A percentile compares a stretch with the other conserved stretches of the same genome.
These are phyloP conservation scores for Amblyteles armatorius DNA, from an alignment of 2,888 invertebrate species.

Conservation along the genomic window DNA sequence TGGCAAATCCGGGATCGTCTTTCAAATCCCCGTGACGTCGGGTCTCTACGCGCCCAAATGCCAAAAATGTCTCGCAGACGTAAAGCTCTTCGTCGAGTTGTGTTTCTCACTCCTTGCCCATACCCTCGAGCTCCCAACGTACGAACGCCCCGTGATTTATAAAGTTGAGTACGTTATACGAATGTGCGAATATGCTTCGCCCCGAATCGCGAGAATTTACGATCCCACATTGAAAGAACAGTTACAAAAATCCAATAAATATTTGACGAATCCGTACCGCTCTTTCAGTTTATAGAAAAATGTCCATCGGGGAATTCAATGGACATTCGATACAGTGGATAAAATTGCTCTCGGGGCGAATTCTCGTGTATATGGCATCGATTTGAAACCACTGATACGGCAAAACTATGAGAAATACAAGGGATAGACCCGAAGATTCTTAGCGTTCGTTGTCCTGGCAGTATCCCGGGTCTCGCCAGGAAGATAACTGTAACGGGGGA, in stretches of 20 bases:
- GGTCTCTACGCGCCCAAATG: constrained; percentile 64
- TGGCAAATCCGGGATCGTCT: constrained; percentile 74
- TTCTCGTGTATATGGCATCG: constrained; percentile 1
- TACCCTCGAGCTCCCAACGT: constrained; percentile 49
- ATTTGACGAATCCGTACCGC: neutral
- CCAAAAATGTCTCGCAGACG: constrained; percentile 69
- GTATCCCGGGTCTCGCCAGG: constrained; percentile 38
- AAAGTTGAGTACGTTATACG: constrained; percentile 64
- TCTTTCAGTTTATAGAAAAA: neutral
- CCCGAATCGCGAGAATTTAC: constrained; percentile 41
- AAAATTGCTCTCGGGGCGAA: neutral
- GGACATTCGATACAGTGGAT: neutral
- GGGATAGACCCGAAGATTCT: constrained; percentile 38
- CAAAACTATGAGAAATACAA: constrained; percentile 28
- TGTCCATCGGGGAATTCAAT: neutral
- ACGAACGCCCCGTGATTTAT: constrained; percentile 67
- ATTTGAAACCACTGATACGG: constrained; percentile 14
- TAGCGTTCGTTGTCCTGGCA: constrained; percentile 58
- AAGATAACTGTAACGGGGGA: constrained; percentile 48
- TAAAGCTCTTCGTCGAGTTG: constrained; percentile 64
- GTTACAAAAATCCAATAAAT: constrained; percentile 5
- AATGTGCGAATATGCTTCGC: constrained; percentile 53
- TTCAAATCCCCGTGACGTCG: constrained; percentile 70
- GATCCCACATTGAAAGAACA: constrained; percentile 27
- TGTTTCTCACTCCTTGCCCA: constrained; percentile 54